Conservation (phyloP, 2,888 invertebrate species). For the Corbicula japonica region DNA sequence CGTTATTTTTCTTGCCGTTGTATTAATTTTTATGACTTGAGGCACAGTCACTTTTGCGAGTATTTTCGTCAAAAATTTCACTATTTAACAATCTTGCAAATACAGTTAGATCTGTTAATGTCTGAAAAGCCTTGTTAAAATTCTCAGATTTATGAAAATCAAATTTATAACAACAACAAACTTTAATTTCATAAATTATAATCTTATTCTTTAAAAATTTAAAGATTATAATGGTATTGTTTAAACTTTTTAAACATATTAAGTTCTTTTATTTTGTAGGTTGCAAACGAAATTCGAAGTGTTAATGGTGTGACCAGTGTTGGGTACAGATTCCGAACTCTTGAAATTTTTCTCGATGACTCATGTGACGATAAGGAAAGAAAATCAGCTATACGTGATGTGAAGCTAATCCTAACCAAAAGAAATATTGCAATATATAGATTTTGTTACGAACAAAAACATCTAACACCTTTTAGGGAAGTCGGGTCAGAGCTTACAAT, state of each 20-base stretch:
- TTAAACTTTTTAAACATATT: not conserved
- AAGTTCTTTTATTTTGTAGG: not conserved
- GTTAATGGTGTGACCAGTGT: constrained; percentile 10
- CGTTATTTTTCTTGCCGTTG: too few relatives aligned
- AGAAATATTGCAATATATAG: not conserved
- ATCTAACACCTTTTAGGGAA: not conserved
- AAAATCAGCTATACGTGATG: not conserved
- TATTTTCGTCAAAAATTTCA: too few relatives aligned
- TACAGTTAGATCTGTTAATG: too few relatives aligned
- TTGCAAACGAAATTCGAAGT: constrained; percentile 5
- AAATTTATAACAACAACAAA: not conserved
- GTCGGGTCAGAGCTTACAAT: not conserved
- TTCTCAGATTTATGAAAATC: not conserved
- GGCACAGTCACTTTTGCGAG: not conserved
- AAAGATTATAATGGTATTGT: too few relatives aligned
- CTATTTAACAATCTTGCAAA: too few relatives aligned
- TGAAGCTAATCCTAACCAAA: not conserved
- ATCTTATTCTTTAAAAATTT: too few relatives aligned
- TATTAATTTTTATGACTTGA: too few relatives aligned
- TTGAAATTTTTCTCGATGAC: constrained; percentile 16
- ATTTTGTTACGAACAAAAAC: constrained; percentile 6
- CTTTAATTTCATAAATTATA: not conserved
- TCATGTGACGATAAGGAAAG: not conserved
- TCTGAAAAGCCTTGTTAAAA: not conserved
- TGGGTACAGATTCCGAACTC: constrained; percentile 16